Evolutionary conservation across 2,113 vertebrate genomes (phyloP), one percentile per base, ranked within the genome.

Genomic region (Leucopsar rothschildi): DNA sequence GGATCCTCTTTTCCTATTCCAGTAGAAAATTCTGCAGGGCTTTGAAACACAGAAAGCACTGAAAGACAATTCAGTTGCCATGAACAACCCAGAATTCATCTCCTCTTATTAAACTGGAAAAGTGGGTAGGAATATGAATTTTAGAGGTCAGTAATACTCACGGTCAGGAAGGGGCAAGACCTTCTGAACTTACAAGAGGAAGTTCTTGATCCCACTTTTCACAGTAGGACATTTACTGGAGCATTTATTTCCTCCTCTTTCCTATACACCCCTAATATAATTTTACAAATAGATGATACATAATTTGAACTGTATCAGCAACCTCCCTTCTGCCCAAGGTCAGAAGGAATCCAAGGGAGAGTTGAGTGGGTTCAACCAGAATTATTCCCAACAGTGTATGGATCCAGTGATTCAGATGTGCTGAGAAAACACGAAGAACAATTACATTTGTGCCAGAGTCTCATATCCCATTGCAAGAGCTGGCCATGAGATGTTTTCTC

Each of bases 361-460:
- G 6, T 7, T 69, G 39, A 28, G 8, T 21, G 31, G 12, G 5
- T 49, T 84, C 57, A 81, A 31, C 23, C n/a, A 64, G 27, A 21
- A 5, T 11, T 73, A 29, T 9, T 79, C 37, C 20, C 3, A 10
- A 3, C 10, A n/a, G 15, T 1, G 1, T 19, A 24, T 47, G 37
- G 31, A 79, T 44, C 13, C 37, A 59, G 24, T 4, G 22, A 11
- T 42, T 78, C 45, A 50, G 31, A 53, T 63, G 71, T 68, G 19
- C 45, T 45, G 29, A 66, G 68, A n/a, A 79, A 86, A 82, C 39
- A 52, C 50, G 13, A 22, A 59, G 68, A 60, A 60, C 40, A 59
- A 27, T 64, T 64, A 53, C 70, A 20, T 7, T 39, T 15, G 15
- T 25, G 56, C 39, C 78, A 49, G n/a, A 60, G n/a, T 60, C 29